A percentile compares a stretch with the other conserved stretches of the same genome.
Evolutionary conservation across 2,888 invertebrate species (phyloP).

Genomic region (Diarsia rubi): DNA sequence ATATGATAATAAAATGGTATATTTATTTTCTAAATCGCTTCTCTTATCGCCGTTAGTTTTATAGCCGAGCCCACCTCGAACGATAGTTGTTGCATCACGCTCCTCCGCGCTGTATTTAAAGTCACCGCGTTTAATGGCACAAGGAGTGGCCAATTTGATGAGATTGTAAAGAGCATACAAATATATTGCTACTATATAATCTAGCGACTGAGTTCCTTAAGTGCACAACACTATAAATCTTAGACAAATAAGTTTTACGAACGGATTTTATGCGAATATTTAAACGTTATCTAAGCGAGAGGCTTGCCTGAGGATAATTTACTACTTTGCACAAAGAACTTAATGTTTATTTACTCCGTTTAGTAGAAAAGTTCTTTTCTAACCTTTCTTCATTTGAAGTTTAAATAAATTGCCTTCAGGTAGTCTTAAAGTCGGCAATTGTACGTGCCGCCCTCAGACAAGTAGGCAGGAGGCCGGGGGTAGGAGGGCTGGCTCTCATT

Average conservation of each 20-base stretch:
- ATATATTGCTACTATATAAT: conserved; percentile 48
- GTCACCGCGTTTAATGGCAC: conserved; percentile 16
- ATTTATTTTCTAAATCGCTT: conserved; percentile 63
- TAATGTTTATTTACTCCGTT: conserved; percentile 53
- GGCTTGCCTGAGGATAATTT: conserved; percentile 32
- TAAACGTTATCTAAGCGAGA: conserved; percentile 48
- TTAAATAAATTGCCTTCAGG: conserved; percentile 64
- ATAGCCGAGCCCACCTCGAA: conserved; percentile 57
- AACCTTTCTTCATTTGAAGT: conserved; percentile 56
- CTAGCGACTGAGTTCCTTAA: conserved; percentile 27
- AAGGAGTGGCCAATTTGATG: conserved; percentile 58
- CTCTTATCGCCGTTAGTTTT: conserved; percentile 57
- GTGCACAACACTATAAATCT: conserved; percentile 54
- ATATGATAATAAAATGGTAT: conserved; percentile 64
- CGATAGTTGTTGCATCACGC: conserved; percentile 51
- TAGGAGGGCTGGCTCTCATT: conserved; percentile 63
- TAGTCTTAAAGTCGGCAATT: conserved; percentile 60
- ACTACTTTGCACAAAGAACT: conserved; percentile 38
- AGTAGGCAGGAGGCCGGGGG: conserved; percentile 25
- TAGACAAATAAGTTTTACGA: conserved; percentile 38
- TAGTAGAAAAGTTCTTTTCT: conserved; percentile 29
- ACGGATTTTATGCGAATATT: conserved; percentile 53
- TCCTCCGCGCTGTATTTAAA: conserved; percentile 30
- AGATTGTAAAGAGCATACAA: conserved; percentile 38
- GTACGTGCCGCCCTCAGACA: conserved; percentile 49